Conservation (phyloP, 1,140 invertebrate genomes). For the Drosophila sp. region DNA sequence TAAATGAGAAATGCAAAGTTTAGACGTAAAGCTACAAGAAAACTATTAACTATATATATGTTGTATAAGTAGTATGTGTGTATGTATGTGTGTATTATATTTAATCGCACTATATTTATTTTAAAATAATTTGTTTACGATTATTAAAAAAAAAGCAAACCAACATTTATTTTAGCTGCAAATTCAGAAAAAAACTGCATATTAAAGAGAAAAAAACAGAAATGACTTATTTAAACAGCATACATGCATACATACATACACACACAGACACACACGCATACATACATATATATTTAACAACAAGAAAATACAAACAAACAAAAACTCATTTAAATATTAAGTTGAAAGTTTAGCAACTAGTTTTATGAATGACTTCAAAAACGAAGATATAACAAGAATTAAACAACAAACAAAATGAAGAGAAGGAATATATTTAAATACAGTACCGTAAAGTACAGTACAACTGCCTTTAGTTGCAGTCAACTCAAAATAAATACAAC, state of each 20-base stretch:
- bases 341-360: conserved; percentile 31
- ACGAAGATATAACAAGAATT: neutral
- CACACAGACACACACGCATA: neutral
- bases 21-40: conserved; percentile 26
- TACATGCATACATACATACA: neutral
- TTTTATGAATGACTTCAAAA: conserved; percentile 31
- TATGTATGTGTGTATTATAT: conserved; percentile 18
- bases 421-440: conserved; percentile 37
- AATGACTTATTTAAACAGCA: neutral
- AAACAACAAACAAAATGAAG: conserved; percentile 15
- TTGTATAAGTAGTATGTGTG: conserved; percentile 18
- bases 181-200: neutral
- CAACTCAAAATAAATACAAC: conserved; percentile 50
- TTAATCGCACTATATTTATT: neutral
- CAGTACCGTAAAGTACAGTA: conserved; percentile 36
- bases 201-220: neutral
- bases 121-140: neutral
- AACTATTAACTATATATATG: conserved; percentile 51
- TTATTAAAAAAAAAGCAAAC: neutral
- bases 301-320: neutral
- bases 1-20: conserved; percentile 16
- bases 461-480: conserved; percentile 49
- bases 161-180: neutral
- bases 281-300: conserved; percentile 11
- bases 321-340: conserved; percentile 41